phyloP scores from a whole-genome alignment of 2,888 invertebrate genomes.

The Agrenia bidenticulata region DNA sequence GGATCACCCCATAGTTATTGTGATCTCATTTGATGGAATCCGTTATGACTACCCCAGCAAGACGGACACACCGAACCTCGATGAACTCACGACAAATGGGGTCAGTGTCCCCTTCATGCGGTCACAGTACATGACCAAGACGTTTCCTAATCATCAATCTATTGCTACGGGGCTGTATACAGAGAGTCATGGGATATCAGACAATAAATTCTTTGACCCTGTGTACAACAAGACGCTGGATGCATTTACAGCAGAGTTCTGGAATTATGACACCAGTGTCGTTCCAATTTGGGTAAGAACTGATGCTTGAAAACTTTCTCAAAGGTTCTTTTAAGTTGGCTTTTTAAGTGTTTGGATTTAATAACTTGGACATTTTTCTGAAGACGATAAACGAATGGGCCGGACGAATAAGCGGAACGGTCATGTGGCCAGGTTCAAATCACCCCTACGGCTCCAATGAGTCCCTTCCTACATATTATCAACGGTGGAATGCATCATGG shows the following conservation, averaged over 20 bases:
- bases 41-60: constrained; percentile 66
- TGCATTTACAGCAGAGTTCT: constrained; percentile 34
- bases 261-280: constrained; percentile 34
- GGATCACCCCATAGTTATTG: constrained; percentile 55
- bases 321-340: too few relatives aligned
- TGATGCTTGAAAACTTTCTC: too few relatives aligned
- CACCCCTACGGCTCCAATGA: too few relatives aligned
- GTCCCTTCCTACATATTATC: too few relatives aligned
- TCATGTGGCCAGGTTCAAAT: too few relatives aligned
- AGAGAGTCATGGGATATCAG: constrained; percentile 70
- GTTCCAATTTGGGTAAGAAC: constrained; percentile 43
- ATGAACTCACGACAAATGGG: constrained; percentile 61
- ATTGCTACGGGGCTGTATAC: constrained; percentile 69
- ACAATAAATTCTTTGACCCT: constrained; percentile 64
- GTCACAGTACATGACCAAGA: constrained; percentile 69
- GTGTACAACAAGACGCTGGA: constrained; percentile 47
- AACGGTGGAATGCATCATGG: too few relatives aligned
- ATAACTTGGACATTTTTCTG: too few relatives aligned
- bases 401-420: too few relatives aligned
- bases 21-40: constrained; percentile 72
- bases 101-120: constrained; percentile 63
- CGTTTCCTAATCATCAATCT: constrained; percentile 72
- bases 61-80: constrained; percentile 63
- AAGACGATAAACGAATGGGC: too few relatives aligned
- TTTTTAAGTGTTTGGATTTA: too few relatives aligned